Percentiles rank a stretch among this genome's conserved stretches.
phyloP scores from a whole-genome alignment of 1,140 invertebrate genomes.

The Lordiphosa collinella region DNA sequence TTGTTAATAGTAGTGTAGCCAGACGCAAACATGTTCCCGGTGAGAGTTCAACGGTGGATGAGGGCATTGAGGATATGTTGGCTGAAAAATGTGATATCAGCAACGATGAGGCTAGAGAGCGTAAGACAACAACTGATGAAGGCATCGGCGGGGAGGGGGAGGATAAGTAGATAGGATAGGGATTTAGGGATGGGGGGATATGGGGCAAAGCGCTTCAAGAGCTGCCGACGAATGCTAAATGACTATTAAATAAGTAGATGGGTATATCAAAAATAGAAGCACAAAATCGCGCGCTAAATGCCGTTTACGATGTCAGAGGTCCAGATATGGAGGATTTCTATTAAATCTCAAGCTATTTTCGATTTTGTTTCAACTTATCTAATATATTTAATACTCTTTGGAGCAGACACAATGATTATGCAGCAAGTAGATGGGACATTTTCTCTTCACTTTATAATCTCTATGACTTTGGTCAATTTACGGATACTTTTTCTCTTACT shows the following conservation, averaged over 20 bases:
- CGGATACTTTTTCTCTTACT: not conserved
- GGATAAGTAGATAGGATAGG: conserved; percentile 59
- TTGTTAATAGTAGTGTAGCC: conserved; percentile 17
- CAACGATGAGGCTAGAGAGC: conserved; percentile 67
- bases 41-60: conserved; percentile 60
- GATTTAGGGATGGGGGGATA: conserved; percentile 1
- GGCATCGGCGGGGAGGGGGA: conserved; percentile 61
- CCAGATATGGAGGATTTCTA: too few species aligned
- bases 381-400: not conserved
- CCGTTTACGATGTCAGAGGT: too few species aligned
- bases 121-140: conserved; percentile 74
- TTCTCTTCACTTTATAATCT: too few species aligned
- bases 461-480: not conserved
- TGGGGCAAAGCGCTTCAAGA: conserved; percentile 45
- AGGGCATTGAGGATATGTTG: conserved; percentile 79
- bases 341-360: too few species aligned
- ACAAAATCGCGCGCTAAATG: too few species aligned
- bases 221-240: not conserved
- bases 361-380: too few species aligned
- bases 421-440: too few species aligned
- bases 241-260: conserved; percentile 6
- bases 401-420: not conserved
- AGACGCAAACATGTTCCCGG: conserved; percentile 52
- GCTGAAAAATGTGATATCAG: conserved; percentile 80
- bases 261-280: not conserved